Conservation (phyloP, 2,888 invertebrate genomes). For the Seladonia tumulorum region DNA sequence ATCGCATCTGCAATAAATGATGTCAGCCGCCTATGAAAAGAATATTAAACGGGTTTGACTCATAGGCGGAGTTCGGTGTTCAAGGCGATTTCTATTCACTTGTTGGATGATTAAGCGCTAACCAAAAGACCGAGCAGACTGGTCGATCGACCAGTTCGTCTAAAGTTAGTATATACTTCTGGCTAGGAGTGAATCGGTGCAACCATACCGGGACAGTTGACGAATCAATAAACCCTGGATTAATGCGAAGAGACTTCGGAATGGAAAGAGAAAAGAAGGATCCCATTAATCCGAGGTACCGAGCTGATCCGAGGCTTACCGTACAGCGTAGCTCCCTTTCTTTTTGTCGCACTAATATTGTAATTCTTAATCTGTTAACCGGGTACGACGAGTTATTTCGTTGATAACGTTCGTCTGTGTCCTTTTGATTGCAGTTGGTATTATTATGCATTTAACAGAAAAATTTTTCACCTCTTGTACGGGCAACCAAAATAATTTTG, state of each 20-base stretch:
- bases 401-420: neutral
- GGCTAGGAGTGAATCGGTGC: neutral
- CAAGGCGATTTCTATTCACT: constrained; percentile 38
- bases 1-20: constrained; percentile 56
- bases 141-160: constrained; percentile 33
- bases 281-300: neutral
- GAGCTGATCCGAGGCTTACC: neutral
- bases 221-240: constrained; percentile 3
- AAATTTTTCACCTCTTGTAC: too few relatives aligned
- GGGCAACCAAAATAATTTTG: too few relatives aligned
- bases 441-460: neutral
- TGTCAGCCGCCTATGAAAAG: constrained; percentile 56
- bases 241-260: neutral
- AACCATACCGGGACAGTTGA: neutral
- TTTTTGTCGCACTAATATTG: neutral
- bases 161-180: constrained; percentile 12
- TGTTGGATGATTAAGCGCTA: constrained; percentile 29
- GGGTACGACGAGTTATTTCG: neutral
- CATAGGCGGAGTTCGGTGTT: constrained; percentile 10
- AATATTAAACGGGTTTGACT: constrained; percentile 51
- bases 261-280: neutral
- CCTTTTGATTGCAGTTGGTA: neutral
- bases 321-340: neutral
- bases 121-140: constrained; percentile 28
- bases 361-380: neutral